Base-by-base conservation (phyloP, 2,888 invertebrate genomes). In the Mechanitis messenoides region DNA sequence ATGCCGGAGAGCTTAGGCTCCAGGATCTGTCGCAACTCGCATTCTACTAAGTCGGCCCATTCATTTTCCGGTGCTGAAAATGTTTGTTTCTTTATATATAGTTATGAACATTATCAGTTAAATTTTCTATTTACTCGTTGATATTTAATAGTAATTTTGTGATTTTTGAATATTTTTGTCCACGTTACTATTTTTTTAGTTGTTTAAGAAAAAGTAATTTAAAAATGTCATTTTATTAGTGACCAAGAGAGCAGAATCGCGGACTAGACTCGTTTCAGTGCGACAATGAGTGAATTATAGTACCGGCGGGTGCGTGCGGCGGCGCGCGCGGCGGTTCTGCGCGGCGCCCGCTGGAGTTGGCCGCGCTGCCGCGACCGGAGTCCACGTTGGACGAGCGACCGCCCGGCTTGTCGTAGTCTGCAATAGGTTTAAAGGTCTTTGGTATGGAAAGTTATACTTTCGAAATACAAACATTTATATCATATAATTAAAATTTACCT, bases 1-100 rank as follows among this genome's bases (percentile, higher is more conserved):
- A 93, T 80, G 69, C 91, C 90, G n/a, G 94, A 93, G 59, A 94
- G 84, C 77, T 93, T 93, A 1, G 95, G 95, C 75, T 95, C 95
- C 67, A 95, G 80, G 74, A 95, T 95, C 78, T 94, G 94, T 28
- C 95, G 90, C 33, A 95, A 87, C 79, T 95, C 95, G 54, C 94
- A 94, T 78, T 95, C 95, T 9, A 95, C 95, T 56, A 95, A 92
- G 72, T 95, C 95, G 1, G 94, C 94, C 95, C 95, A 95, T 81
- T 95, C 95, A 42, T 94, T 92, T 72, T 95, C 94, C 69, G 92
- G 92, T 67, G 78, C 89, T 89, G 77, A 42, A 87, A 92, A 86
- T 35, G 60, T 59, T n/a, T 45, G 56, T 54, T 45, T 31, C 53
- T 35, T 42, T 42, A 42, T 42, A 9, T 9, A 42, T 9, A 11